Conservation (phyloP, 2,888 invertebrate genomes). For the Clepsis dumicolana region DNA sequence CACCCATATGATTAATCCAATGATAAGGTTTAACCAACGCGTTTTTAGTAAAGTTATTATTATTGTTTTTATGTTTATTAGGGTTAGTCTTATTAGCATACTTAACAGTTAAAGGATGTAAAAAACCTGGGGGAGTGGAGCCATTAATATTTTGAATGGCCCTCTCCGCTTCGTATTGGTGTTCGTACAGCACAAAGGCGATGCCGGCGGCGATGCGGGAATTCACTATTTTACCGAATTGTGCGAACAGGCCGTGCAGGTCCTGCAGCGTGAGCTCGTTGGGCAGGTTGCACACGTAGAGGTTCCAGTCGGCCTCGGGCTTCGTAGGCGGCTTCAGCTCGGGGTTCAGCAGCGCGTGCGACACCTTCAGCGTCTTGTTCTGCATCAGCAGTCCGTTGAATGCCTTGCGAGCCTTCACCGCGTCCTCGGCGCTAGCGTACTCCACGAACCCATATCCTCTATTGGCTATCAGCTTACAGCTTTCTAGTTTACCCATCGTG, state of each 20-base stretch:
- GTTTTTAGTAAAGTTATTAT: constrained; percentile 80
- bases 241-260: constrained; percentile 84
- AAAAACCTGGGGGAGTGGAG: constrained; percentile 81
- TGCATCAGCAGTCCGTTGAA: constrained; percentile 85
- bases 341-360: constrained; percentile 82
- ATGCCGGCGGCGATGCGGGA: constrained; percentile 85
- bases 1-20: constrained; percentile 83
- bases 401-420: constrained; percentile 82
- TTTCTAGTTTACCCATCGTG: constrained; percentile 86
- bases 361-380: constrained; percentile 85
- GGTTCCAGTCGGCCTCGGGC: constrained; percentile 86
- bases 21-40: constrained; percentile 80
- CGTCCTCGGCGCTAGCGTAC: constrained; percentile 83
- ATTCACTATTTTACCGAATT: constrained; percentile 86
- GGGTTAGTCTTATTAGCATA: constrained; percentile 86
- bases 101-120: constrained; percentile 85
- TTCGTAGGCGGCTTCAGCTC: constrained; percentile 82
- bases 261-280: constrained; percentile 86
- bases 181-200: constrained; percentile 84
- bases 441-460: constrained; percentile 86
- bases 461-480: constrained; percentile 86
- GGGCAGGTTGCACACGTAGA: constrained; percentile 85
- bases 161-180: constrained; percentile 82
- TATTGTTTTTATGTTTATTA: constrained; percentile 82
- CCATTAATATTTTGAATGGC: constrained; percentile 83